Evolutionary conservation across 1,140 invertebrate genomes (phyloP), one percentile per base, ranked within the genome.

Genomic region (Camponotus floridanus): DNA sequence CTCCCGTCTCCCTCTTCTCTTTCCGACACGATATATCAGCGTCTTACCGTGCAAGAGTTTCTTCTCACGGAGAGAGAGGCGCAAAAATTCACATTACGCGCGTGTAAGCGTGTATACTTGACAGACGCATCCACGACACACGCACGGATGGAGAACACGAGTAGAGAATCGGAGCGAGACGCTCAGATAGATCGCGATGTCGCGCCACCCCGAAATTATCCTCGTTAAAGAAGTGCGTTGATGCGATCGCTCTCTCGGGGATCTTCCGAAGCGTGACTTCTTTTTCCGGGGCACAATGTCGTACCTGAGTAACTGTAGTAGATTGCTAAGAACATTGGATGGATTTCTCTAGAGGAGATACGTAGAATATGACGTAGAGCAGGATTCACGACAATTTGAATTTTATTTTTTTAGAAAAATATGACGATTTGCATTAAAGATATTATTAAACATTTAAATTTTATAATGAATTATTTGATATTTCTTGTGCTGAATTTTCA

Each of bases 31-130:
- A 90, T 90, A 90, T 89, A 90, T 90, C 89, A 87, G 76, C 65
- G 70, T n/a, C 26, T 78, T 65, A 55, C 70, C 65, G 65, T 81
- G 84, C 83, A 88, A 80, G 78, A 76, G 78, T 91, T 90, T 85
- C 90, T 91, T 91, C 89, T 91, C 90, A 91, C 90, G 90, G 73
- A 48, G 67, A 62, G 55, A 67, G 85, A 67, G 85, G 85, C 81
- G 86, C 61, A 91, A 91, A 90, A 90, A 91, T 91, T 33, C 84
- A 70, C 84, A 76, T 88, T 86, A 21, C 18, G 31, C 26, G 48
- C 3, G 45, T 61, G 39, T 36, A 26, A 15, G 55, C 9, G 45
- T 51, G 13, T 11, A 61, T 83, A 51, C 18, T 21, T 31, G 26
- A 26, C 48, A n/a, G 39, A 18, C 39, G 36, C 61, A 36, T 65